A percentile compares a stretch with the other conserved stretches of the same genome.
Evolutionary conservation across 1,140 invertebrate species (phyloP).

Genomic region (Idris sp.): DNA sequence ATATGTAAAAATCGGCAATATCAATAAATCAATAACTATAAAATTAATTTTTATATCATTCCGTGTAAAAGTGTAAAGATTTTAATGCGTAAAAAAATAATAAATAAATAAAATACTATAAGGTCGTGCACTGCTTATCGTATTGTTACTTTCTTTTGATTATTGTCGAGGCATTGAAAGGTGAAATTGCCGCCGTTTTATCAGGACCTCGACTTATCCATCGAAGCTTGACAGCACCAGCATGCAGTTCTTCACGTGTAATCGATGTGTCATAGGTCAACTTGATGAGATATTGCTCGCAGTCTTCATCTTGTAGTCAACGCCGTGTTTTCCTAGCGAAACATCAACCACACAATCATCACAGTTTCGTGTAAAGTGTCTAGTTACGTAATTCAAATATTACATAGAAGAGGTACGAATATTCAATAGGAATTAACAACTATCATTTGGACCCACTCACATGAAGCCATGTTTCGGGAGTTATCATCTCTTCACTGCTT

Average conservation of each 20-base stretch:
- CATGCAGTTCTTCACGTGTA: slow-evolving; percentile 52
- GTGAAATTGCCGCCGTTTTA: slow-evolving; percentile 52
- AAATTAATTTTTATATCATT: slow-evolving; percentile 7
- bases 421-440: too few relatives aligned
- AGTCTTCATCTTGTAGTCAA: slow-evolving; percentile 68
- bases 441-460: too few relatives aligned
- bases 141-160: slow-evolving; percentile 44
- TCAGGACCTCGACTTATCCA: slow-evolving; percentile 44
- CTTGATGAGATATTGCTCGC: slow-evolving; percentile 71
- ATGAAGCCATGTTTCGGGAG: too few relatives aligned
- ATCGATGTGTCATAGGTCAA: slow-evolving; percentile 74
- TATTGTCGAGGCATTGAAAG: slow-evolving; percentile 53
- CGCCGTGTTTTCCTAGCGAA: slow-evolving; percentile 66
- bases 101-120: too few relatives aligned
- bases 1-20: slow-evolving; percentile 4
- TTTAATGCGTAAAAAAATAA: background rate
- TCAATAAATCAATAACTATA: slow-evolving; percentile 1
- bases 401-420: slow-evolving; percentile 21
- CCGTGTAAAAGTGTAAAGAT: background rate
- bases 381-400: slow-evolving; percentile 43
- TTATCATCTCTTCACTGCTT: too few relatives aligned
- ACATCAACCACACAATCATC: slow-evolving; percentile 52
- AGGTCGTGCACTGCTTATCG: slow-evolving; percentile 44
- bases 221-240: slow-evolving; percentile 40
- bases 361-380: slow-evolving; percentile 42